Base-by-base conservation (phyloP, 2,888 invertebrate species). In the Meliscaeva auricollis region DNA sequence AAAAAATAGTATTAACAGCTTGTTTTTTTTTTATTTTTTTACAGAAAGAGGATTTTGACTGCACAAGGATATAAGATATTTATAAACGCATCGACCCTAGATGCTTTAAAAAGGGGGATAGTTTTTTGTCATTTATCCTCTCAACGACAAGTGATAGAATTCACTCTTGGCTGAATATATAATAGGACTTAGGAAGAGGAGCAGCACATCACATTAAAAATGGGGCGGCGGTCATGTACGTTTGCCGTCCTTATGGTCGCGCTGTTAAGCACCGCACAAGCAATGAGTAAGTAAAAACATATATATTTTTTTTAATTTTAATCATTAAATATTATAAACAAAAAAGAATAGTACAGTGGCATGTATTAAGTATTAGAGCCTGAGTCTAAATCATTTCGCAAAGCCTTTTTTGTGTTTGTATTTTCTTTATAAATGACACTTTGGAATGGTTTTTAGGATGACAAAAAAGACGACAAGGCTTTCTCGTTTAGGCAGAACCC, bases 161-260 rank as follows among this genome's bases (percentile, higher is more conserved):
- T 77, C 48, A 48, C 80, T 76, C 76, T 72, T 76, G 72, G 80
- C 60, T 81, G 81, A 77, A 76, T 72, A 72, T 68, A 73, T 77
- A 50, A 62, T 68, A 76, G 26, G 56, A 80, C 46, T 60, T n/a
- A 76, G 48, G 72, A 73, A 75, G 35, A 58, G 68, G 15, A 77
- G 77, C 68, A 81, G 52, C 73, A 81, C 81, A 77, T 62, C 26
- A 70, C 35, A 70, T 78, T 79, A 90, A 62, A 89, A 88, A 92
- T 92, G 92, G 88, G 91, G 89, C 92, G 91, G 90, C 91, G 89
- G 89, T 90, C 89, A 88, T 90, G 89, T 87, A 89, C 90, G 89
- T 89, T 91, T 90, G 90, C 91, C 90, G 90, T 92, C 89, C 89
- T 92, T 87, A 74, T 91, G 88, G 89, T 90, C 87, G 89, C 89